phyloP scores from a whole-genome alignment of 37 sponge, comb jelly and placozoan genomes.

The Diacarnus erythraeanus region DNA sequence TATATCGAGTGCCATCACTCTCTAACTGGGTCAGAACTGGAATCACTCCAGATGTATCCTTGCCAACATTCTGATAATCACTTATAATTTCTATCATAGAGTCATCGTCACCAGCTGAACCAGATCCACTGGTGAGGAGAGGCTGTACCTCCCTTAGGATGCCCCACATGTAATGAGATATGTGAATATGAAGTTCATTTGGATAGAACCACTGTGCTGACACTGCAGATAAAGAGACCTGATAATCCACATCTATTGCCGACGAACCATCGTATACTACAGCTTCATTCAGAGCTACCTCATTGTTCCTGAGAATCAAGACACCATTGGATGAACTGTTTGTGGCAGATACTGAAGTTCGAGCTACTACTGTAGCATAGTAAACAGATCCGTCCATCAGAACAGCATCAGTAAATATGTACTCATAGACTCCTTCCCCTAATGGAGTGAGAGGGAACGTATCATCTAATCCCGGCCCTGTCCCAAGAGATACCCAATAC shows the following conservation, averaged over 20 bases:
- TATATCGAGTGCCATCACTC: neutral
- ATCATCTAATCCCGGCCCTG: conserved; percentile 30
- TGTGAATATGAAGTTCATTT: neutral
- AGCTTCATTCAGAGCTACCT: neutral
- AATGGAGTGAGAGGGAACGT: conserved; percentile 23
- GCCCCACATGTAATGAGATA: conserved; percentile 69
- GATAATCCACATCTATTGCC: conserved; percentile 43
- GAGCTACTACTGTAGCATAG: conserved; percentile 52
- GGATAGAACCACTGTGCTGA: conserved; percentile 63
- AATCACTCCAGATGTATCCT: neutral
- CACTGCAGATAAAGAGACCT: conserved; percentile 31
- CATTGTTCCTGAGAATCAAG: conserved; percentile 7
- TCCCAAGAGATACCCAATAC: conserved; percentile 50
- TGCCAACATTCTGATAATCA: conserved; percentile 30
- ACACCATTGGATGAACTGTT: conserved; percentile 67
- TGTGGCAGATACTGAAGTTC: neutral
- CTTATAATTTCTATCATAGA: neutral
- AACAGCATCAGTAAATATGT: conserved; percentile 30
- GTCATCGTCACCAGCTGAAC: neutral
- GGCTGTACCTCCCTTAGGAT: neutral
- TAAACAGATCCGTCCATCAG: conserved; percentile 29
- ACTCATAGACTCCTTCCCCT: neutral
- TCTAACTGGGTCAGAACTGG: neutral
- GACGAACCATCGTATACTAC: conserved; percentile 37
- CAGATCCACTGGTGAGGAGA: neutral